Percentiles rank a stretch among this genome's conserved stretches.
These are phyloP conservation scores for Heliocidaris erythrogramma DNA, from an alignment of 35 echinoderm and acorn worm genomes.

Conservation along the genomic window DNA sequence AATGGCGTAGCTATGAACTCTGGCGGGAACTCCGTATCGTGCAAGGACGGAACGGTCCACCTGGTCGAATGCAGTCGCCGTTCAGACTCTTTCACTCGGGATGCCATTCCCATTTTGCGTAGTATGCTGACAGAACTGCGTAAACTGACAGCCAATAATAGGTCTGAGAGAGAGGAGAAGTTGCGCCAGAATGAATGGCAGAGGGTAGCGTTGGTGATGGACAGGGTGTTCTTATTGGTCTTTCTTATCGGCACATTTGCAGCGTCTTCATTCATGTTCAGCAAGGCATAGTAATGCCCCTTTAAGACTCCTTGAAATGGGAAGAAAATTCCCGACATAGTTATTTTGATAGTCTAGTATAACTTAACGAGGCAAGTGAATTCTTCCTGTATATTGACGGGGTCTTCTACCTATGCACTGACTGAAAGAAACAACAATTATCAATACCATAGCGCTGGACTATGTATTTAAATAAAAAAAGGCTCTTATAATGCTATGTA, in stretches of 20 bases:
- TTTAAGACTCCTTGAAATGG: neutral
- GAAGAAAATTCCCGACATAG: neutral
- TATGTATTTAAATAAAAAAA: too few relatives aligned
- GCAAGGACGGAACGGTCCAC: conserved; percentile 23
- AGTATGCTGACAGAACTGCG: conserved; percentile 68
- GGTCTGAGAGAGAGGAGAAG: conserved; percentile 61
- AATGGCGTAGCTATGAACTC: conserved; percentile 47
- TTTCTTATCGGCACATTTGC: conserved; percentile 68
- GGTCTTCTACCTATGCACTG: neutral
- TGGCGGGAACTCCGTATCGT: neutral
- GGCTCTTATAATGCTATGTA: too few relatives aligned
- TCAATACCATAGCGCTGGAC: too few relatives aligned
- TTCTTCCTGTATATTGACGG: neutral
- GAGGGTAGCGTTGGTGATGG: conserved; percentile 79
- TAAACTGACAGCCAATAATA: conserved; percentile 63
- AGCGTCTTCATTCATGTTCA: conserved; percentile 73
- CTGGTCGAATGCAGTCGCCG: neutral
- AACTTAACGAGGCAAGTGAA: neutral
- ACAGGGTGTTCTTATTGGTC: conserved; percentile 77
- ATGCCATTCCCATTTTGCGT: conserved; percentile 54
- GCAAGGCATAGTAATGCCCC: neutral
- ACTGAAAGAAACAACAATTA: too few relatives aligned
- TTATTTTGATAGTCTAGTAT: neutral
- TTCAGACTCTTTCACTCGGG: conserved; percentile 24
- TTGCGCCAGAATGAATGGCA: conserved; percentile 80